Percentiles rank a stretch among this genome's conserved stretches.
phyloP scores from a whole-genome alignment of 2,888 invertebrate species.

The Mactromeris polynyma region DNA sequence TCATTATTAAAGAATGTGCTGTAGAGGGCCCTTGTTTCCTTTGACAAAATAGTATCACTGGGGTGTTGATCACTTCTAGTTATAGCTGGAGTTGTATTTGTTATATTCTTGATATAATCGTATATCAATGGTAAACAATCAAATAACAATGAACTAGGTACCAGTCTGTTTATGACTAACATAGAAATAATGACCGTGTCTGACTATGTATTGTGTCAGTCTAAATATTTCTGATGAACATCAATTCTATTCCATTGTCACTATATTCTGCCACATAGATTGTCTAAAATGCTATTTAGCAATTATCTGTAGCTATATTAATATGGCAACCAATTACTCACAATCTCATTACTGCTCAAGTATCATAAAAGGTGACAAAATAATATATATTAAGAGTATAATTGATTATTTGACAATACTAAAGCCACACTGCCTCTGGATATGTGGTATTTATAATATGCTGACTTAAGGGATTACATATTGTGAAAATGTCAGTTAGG shows the following conservation, averaged over 20 bases:
- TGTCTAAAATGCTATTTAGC: neutral
- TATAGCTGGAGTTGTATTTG: too few species aligned
- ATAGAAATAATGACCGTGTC: too few species aligned
- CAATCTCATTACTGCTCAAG: neutral
- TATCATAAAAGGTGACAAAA: neutral
- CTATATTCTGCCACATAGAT: neutral
- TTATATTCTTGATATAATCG: too few species aligned
- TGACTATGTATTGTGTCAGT: too few species aligned
- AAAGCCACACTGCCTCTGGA: neutral
- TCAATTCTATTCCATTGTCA: neutral
- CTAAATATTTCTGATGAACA: neutral
- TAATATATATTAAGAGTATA: conserved; percentile 4
- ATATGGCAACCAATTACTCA: neutral
- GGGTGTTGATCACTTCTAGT: too few species aligned
- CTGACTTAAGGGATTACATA: neutral
- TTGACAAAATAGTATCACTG: too few species aligned
- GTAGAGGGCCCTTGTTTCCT: too few species aligned
- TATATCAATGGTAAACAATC: too few species aligned
- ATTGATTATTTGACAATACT: neutral
- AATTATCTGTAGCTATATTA: neutral
- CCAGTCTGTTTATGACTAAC: too few species aligned
- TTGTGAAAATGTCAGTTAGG: neutral
- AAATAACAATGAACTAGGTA: too few species aligned
- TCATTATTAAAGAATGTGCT: too few species aligned
- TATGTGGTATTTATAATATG: neutral